phyloP scores from a whole-genome alignment of 64 coral and sea anemone genomes.

The Porites australiensis region DNA sequence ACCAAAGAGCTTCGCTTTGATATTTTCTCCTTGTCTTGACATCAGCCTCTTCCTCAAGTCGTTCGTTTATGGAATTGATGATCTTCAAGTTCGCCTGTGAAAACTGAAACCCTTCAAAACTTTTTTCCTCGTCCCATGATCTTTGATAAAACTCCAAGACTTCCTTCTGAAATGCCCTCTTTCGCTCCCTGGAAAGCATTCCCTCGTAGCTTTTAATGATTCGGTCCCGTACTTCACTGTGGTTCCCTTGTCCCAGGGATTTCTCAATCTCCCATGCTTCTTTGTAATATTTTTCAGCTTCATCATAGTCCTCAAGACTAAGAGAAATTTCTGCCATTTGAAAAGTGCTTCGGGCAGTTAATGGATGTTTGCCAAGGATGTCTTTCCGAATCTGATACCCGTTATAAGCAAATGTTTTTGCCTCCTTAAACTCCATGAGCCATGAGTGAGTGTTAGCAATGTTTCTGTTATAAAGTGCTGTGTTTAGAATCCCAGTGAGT shows the following conservation, averaged over 20 bases:
- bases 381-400: slow-evolving; percentile 40
- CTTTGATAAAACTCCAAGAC: slow-evolving; percentile 2
- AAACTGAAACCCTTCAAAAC: not conserved
- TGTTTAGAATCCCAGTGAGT: slow-evolving; percentile 27
- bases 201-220: not conserved
- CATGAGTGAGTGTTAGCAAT: slow-evolving; percentile 42
- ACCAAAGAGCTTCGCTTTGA: slow-evolving; percentile 11
- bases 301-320: not conserved
- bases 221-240: not conserved
- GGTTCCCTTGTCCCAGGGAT: slow-evolving; percentile 21
- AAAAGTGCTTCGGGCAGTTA: slow-evolving; percentile 39
- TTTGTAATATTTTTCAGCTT: slow-evolving; percentile 47
- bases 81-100: not conserved
- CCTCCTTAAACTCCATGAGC: slow-evolving; percentile 10
- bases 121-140: slow-evolving; percentile 7
- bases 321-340: slow-evolving; percentile 33
- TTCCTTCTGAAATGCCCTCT: not conserved
- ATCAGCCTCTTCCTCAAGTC: not conserved
- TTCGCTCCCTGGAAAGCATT: not conserved
- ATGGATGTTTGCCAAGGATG: slow-evolving; percentile 35
- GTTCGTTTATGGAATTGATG: slow-evolving; percentile 1
- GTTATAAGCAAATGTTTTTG: slow-evolving; percentile 24
- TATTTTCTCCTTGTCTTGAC: not conserved
- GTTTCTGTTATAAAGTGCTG: slow-evolving; percentile 49
- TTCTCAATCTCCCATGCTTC: slow-evolving; percentile 59